These are phyloP conservation scores for Lerema accius DNA, from an alignment of 1,140 invertebrate species.

Conservation along the genomic window DNA sequence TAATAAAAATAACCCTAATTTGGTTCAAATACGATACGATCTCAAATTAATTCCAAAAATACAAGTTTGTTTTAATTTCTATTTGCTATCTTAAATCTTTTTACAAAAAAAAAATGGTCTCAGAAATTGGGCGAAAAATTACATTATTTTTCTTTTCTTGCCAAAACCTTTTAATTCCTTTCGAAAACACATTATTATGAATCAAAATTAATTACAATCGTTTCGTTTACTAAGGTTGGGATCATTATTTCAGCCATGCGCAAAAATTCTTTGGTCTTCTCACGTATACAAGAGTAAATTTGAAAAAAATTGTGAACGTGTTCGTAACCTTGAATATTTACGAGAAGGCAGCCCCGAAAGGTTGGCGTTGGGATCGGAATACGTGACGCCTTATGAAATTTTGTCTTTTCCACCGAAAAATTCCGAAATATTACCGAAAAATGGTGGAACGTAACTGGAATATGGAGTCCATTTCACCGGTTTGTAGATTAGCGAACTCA, in stretches of 20 bases:
- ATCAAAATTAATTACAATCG: no score
- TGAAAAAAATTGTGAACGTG: slow-evolving; percentile 57
- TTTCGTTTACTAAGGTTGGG: no score
- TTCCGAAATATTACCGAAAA: slow-evolving; percentile 28
- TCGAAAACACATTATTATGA: no score
- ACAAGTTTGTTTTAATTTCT: no score
- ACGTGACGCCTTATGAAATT: slow-evolving; percentile 55
- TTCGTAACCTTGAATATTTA: slow-evolving; percentile 70
- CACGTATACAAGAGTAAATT: slow-evolving; percentile 51
- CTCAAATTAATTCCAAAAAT: no score
- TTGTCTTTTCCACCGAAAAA: slow-evolving; percentile 34
- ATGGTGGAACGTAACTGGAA: slow-evolving; percentile 26
- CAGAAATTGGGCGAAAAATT: no score
- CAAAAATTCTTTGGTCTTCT: slow-evolving; percentile 35
- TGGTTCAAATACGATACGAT: no score
- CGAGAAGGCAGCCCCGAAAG: slow-evolving; percentile 50
- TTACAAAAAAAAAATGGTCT: no score
- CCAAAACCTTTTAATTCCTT: no score
- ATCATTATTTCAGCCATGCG: no score
- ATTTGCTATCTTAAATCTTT: no score
- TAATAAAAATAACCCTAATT: slow-evolving; percentile 26
- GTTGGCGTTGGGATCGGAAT: slow-evolving; percentile 38
- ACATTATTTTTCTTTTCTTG: no score
- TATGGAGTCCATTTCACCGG: slow-evolving; percentile 21
- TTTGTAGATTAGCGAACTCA: slow-evolving; percentile 22